Conservation (phyloP, 2,888 invertebrate genomes). For the Pilophorus perplexus region DNA sequence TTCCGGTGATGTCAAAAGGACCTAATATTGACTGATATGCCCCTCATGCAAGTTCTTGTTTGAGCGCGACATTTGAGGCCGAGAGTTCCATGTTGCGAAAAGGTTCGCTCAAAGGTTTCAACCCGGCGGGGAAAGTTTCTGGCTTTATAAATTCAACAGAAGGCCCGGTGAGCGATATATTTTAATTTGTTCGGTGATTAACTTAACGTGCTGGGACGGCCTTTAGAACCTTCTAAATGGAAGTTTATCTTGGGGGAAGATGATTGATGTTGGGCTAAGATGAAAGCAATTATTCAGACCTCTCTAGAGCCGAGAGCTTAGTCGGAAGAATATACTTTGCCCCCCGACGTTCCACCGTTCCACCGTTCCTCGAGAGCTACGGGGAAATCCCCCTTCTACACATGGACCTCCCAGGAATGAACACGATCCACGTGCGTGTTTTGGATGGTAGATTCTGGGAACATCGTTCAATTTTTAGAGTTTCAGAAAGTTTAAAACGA, state of each 20-base stretch:
- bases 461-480: too few relatives aligned
- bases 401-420: too few relatives aligned
- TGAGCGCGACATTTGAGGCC: neutral
- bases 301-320: constrained; percentile 31
- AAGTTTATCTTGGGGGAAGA: constrained; percentile 33
- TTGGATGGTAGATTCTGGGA: too few relatives aligned
- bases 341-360: neutral
- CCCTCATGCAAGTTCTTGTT: neutral
- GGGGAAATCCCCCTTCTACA: too few relatives aligned
- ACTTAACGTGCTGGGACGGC: constrained; percentile 26
- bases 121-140: neutral
- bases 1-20: neutral
- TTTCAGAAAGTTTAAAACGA: too few relatives aligned
- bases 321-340: constrained; percentile 31
- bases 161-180: constrained; percentile 15
- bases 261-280: constrained; percentile 35
- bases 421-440: too few relatives aligned
- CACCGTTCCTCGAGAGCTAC: neutral
- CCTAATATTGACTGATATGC: neutral
- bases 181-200: constrained; percentile 35
- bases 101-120: too few relatives aligned
- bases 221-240: constrained; percentile 31
- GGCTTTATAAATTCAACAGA: constrained; percentile 25
- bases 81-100: neutral
- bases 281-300: constrained; percentile 37